Percentiles rank a stretch among this genome's conserved stretches.
Evolutionary conservation across 2,888 invertebrate species (phyloP).

Genomic region (Platycheirus albimanus): DNA sequence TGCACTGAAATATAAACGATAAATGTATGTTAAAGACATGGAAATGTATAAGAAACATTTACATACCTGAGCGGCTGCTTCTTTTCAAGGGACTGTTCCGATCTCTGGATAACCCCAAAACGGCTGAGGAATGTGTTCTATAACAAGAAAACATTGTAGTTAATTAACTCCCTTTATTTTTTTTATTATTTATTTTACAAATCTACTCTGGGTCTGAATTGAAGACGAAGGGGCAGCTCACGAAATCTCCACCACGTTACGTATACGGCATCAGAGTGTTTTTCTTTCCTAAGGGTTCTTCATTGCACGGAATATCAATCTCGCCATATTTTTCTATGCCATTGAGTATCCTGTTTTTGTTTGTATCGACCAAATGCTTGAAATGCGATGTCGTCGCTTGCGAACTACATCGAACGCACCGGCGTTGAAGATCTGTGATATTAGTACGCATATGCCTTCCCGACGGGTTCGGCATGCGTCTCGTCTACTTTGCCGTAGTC

Average conservation of each 20-base stretch:
- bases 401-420: constrained; percentile 96
- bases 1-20: too few relatives aligned
- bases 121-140: too few relatives aligned
- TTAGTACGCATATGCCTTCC: constrained; percentile 94
- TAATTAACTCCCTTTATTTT: too few relatives aligned
- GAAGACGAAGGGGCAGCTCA: constrained; percentile 93
- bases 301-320: constrained; percentile 99
- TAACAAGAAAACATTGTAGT: too few relatives aligned
- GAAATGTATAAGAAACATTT: too few relatives aligned
- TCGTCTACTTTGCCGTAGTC: constrained; percentile 87
- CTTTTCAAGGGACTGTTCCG: too few relatives aligned
- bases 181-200: constrained; percentile 78
- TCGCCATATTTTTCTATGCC: constrained; percentile 97
- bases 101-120: too few relatives aligned
- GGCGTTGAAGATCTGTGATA: constrained; percentile 91
- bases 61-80: too few relatives aligned
- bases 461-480: constrained; percentile 91
- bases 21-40: too few relatives aligned
- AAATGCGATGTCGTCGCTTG: constrained; percentile 99
- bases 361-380: constrained; percentile 98
- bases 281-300: constrained; percentile 98
- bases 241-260: constrained; percentile 98
- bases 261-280: constrained; percentile 98
- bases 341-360: constrained; percentile 94
- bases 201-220: constrained; percentile 92